Evolutionary conservation across 1,140 invertebrate genomes (phyloP).

Genomic region (Leptinotarsa texana): DNA sequence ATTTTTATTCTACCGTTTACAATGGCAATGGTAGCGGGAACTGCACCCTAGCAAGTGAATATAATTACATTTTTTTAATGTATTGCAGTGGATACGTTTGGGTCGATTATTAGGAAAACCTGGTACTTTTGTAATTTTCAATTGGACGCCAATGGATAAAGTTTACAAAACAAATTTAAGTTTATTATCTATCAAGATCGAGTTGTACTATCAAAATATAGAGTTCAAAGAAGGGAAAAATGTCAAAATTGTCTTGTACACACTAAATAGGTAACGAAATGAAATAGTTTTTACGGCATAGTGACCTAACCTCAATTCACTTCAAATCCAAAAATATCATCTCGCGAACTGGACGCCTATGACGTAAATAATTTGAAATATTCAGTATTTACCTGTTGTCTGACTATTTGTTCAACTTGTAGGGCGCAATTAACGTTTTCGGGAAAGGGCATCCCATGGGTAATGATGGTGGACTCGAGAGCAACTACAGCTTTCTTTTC

Average conservation of each 20-base stretch:
- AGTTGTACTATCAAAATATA: too few species aligned
- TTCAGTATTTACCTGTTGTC: slow-evolving; percentile 61
- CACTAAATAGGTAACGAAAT: too few species aligned
- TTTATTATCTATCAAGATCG: too few species aligned
- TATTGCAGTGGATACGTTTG: neutral
- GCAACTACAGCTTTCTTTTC: slow-evolving; percentile 79
- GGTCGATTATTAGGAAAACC: neutral
- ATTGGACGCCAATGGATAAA: neutral
- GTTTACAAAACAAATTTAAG: neutral
- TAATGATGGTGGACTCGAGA: slow-evolving; percentile 96
- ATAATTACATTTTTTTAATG: too few species aligned
- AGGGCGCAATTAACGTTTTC: slow-evolving; percentile 86
- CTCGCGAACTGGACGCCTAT: neutral
- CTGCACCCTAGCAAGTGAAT: slow-evolving; percentile 65
- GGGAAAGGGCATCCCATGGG: slow-evolving; percentile 97
- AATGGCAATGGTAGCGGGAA: slow-evolving; percentile 94
- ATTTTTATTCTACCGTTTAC: slow-evolving; percentile 82
- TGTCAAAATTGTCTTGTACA: too few species aligned
- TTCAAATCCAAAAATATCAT: neutral
- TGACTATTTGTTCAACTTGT: slow-evolving; percentile 79
- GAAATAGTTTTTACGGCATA: neutral
- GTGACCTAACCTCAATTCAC: neutral
- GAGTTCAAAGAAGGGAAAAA: too few species aligned
- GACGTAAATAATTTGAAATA: neutral
- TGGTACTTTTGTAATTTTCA: neutral